Conservation (phyloP, 2,797 vertebrate species). For the Myripristis jacobus region DNA sequence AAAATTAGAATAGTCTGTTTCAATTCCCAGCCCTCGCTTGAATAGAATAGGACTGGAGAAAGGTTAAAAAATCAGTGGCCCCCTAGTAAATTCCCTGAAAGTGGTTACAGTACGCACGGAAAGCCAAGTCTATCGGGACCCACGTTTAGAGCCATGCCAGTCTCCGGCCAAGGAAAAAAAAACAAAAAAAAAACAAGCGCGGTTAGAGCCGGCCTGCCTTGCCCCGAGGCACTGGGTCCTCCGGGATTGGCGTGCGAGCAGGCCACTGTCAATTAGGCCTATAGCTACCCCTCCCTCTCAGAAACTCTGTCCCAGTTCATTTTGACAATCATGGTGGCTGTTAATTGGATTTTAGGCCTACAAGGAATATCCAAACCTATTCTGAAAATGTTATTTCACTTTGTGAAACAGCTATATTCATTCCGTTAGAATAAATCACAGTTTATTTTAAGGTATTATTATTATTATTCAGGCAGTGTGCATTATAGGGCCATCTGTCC, state of each 20-base stretch:
- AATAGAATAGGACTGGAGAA: constrained; percentile 20
- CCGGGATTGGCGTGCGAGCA: constrained; percentile 83
- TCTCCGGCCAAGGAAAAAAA: constrained; percentile 66
- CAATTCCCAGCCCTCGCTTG: constrained; percentile 25
- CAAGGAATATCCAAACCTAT: constrained; percentile 17
- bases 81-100: constrained; percentile 47
- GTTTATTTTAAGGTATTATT: not conserved
- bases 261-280: constrained; percentile 79
- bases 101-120: constrained; percentile 10
- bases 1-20: constrained; percentile 9
- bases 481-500: not conserved
- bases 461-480: not conserved
- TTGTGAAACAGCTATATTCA: not conserved
- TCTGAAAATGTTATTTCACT: not conserved
- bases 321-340: constrained; percentile 43
- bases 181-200: constrained; percentile 73
- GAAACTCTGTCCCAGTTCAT: constrained; percentile 26
- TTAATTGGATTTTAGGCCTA: constrained; percentile 50
- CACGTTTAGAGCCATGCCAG: constrained; percentile 62
- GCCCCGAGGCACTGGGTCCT: constrained; percentile 72
- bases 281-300: constrained; percentile 59
- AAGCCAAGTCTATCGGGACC: constrained; percentile 51
- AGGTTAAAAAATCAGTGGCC: constrained; percentile 20
- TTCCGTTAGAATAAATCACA: not conserved
- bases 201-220: constrained; percentile 65